These are phyloP conservation scores for Melieria omissa DNA, from an alignment of 2,888 invertebrate species.

Conservation along the genomic window DNA sequence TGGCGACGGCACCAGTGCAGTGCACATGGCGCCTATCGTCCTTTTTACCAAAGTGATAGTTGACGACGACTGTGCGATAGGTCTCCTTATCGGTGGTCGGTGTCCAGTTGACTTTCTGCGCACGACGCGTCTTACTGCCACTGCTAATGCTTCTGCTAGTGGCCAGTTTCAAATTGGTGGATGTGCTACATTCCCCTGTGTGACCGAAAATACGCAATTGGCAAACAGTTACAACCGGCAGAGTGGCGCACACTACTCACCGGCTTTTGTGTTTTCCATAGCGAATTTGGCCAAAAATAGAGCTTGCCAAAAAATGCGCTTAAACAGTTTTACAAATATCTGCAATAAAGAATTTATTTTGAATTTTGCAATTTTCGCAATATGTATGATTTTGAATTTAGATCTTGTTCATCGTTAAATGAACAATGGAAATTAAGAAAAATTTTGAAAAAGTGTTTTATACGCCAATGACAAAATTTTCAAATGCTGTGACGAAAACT, in stretches of 20 bases:
- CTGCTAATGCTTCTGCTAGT: background rate
- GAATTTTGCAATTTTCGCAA: conserved; percentile 15
- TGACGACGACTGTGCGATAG: conserved; percentile 38
- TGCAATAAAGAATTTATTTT: background rate
- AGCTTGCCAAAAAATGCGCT: background rate
- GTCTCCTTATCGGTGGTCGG: conserved; percentile 33
- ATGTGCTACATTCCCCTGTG: background rate
- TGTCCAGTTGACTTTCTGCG: conserved; percentile 33
- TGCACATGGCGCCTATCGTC: conserved; percentile 11
- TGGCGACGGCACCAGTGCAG: conserved; percentile 19
- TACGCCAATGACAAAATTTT: too few relatives aligned
- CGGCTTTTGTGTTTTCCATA: conserved; percentile 15
- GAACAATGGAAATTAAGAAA: background rate
- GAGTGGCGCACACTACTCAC: conserved; percentile 19
- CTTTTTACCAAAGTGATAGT: conserved; percentile 25
- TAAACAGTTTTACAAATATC: conserved; percentile 15
- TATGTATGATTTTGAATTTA: conserved; percentile 3
- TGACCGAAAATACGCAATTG: too few relatives aligned
- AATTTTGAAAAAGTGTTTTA: background rate
- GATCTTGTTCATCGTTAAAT: background rate
- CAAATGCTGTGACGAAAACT: too few relatives aligned
- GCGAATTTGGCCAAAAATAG: conserved; percentile 18
- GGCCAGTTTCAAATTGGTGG: background rate
- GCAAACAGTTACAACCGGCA: background rate
- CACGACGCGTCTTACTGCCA: background rate